Percentiles rank a stretch among this genome's conserved stretches.
Conservation (phyloP, 2,888 invertebrate genomes). For the Drosophila quinaria region DNA sequence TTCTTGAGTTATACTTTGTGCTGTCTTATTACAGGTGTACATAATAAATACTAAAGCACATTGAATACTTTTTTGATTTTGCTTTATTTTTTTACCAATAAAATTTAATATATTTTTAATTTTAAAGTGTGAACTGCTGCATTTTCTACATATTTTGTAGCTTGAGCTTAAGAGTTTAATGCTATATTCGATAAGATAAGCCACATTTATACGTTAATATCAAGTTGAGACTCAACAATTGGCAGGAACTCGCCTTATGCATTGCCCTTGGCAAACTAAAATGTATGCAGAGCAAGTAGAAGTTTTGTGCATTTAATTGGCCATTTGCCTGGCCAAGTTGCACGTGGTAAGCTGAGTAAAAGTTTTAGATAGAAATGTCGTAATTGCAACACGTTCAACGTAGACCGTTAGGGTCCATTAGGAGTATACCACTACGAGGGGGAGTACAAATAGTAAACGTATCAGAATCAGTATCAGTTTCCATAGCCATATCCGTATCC, state of each 20-base stretch:
- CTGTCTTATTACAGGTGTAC: no score
- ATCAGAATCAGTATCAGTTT: conserved; percentile 34
- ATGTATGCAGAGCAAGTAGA: conserved; percentile 12
- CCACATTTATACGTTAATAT: not conserved
- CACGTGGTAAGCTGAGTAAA: conserved; percentile 63
- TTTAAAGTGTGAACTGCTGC: not conserved
- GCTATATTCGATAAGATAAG: not conserved
- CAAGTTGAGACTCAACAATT: conserved; percentile 10
- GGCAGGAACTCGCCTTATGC: conserved; percentile 12
- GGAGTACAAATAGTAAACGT: conserved; percentile 24
- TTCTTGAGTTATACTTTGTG: not conserved
- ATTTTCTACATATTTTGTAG: not conserved
- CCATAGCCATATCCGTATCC: conserved; percentile 11
- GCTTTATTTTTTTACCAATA: no score
- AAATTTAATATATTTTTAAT: no score
- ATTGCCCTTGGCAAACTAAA: not conserved
- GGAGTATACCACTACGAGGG: conserved; percentile 39
- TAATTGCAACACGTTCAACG: conserved; percentile 73
- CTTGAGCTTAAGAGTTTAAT: not conserved
- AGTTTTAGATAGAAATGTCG: conserved; percentile 67
- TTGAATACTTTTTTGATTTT: no score
- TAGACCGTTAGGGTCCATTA: conserved; percentile 68
- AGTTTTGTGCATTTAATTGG: conserved; percentile 55
- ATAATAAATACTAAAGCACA: no score
- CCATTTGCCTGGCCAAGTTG: conserved; percentile 43